phyloP scores from a whole-genome alignment of 2,797 vertebrate genomes.

The Oreortyx pictus region DNA sequence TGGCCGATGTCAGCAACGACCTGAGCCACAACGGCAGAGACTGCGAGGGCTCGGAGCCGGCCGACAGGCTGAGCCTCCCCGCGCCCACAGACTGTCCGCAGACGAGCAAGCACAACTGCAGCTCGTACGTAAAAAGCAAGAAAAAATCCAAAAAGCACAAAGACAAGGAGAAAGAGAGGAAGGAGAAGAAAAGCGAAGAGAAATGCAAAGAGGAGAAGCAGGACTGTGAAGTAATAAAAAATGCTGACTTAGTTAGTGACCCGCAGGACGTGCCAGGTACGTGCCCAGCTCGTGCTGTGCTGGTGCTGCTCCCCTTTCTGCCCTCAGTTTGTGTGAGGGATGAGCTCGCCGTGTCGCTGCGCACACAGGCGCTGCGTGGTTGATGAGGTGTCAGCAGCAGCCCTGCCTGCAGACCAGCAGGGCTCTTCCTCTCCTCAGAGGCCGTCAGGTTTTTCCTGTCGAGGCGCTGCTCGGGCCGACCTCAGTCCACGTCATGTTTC shows the following conservation, averaged over 20 bases:
- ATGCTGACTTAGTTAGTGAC: constrained; percentile 77
- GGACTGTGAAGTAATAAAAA: constrained; percentile 77
- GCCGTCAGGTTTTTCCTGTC: constrained; percentile 49
- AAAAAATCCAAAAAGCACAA: constrained; percentile 98
- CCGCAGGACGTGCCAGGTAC: constrained; percentile 86
- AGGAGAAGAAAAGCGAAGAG: constrained; percentile 77
- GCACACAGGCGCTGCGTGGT: not conserved
- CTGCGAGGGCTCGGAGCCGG: constrained; percentile 83
- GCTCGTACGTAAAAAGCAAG: constrained; percentile 85
- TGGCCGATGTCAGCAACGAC: constrained; percentile 92
- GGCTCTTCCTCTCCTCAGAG: not conserved
- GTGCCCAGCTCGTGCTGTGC: not conserved
- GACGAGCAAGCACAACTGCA: constrained; percentile 61
- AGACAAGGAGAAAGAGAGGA: constrained; percentile 93
- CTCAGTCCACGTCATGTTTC: constrained; percentile 1
- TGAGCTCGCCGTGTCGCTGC: not conserved
- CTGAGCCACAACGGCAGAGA: constrained; percentile 89
- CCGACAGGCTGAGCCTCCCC: constrained; percentile 83
- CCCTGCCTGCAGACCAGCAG: not conserved
- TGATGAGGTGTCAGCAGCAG: not conserved
- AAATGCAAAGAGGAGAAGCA: constrained; percentile 66
- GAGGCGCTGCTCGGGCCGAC: not conserved
- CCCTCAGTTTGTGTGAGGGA: not conserved
- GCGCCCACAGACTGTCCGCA: constrained; percentile 71
- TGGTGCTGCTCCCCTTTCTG: not conserved